phyloP scores from a whole-genome alignment of 2,797 vertebrate genomes.

The Pipistrellus nathusii region DNA sequence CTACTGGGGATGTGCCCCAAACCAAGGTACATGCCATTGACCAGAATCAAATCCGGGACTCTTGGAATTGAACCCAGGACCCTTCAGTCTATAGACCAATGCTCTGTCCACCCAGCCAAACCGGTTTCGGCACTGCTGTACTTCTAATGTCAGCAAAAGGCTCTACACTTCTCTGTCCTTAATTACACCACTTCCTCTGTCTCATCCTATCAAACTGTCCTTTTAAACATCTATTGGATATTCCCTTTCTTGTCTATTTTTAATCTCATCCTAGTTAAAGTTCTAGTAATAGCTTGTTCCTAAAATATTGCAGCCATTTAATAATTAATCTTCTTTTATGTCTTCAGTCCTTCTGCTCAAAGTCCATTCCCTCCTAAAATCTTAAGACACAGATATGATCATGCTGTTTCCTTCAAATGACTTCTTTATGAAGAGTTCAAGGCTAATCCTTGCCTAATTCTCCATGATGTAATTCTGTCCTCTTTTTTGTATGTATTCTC shows the following conservation, averaged over 20 bases:
- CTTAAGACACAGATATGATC: neutral
- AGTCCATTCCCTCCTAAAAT: neutral
- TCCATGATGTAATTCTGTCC: neutral
- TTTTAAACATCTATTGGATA: neutral
- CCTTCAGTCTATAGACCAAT: no score
- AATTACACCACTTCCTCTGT: neutral
- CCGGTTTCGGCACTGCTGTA: neutral
- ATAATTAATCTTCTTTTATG: neutral
- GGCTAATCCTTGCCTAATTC: neutral
- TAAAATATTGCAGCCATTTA: neutral
- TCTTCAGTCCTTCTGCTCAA: neutral
- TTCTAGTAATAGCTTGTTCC: neutral
- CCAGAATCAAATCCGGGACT: no score
- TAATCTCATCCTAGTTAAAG: neutral
- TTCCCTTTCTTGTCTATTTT: neutral
- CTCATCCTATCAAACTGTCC: neutral
- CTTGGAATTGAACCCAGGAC: no score
- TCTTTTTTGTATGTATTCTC: neutral
- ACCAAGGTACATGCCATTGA: no score
- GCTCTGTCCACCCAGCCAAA: no score
- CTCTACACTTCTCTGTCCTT: neutral
- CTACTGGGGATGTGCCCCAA: no score
- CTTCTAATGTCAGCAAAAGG: slow-evolving; percentile 30
- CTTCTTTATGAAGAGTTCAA: slow-evolving; percentile 9
- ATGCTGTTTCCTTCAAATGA: slow-evolving; percentile 23